Base-by-base conservation (phyloP, 2,797 vertebrate species). In the Hipposideros larvatus region DNA sequence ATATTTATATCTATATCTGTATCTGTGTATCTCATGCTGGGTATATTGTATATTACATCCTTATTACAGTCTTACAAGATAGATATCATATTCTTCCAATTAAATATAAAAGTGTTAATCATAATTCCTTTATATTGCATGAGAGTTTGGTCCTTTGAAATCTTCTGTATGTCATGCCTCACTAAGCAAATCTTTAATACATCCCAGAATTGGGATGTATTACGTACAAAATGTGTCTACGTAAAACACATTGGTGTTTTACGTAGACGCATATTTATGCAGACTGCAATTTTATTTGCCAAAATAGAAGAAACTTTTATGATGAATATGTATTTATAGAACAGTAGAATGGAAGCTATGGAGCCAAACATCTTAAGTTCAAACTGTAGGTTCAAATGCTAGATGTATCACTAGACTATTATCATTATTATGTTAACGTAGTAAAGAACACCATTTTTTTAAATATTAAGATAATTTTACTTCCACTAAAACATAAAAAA, bases 91-190 rank as follows among this genome's bases (percentile, higher is more conserved):
- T 10, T 94, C 55, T 74, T 74, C 63, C 46, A 79, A 70, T 59
- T 80, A 66, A 66, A 77, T 73, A 3, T 59, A 66, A 80, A 87
- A 77, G 16, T 34, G 13, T 87, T 87, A 71, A 80, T 78, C 59
- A 59, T n/a, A 86, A 90, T 91, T 83, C 63, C 46, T 87, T 95
- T 84, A 41, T 61, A 78, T 63, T 82, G 89, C n/a, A 70, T 3
- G 78, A 48, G 53, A 92, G 16, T 78, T 84, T 88, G 78, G 48
- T 46, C 24, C 26, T 77, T 80, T 80, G 65, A 85, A 82, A 11
- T 77, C 51, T 90, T 88, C 68, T 46, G 70, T 70, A 41, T 65
- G 18, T 28, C 34, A 74, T n/a, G 1, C 24, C 46, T 89, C 16
- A 78, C 8, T 65, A 66, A 73, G 14, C 13, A 91, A 68, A 63